Percentiles rank a stretch among this genome's conserved stretches.
phyloP scores from a whole-genome alignment of 1,140 invertebrate species.

The Coelopa frigida region DNA sequence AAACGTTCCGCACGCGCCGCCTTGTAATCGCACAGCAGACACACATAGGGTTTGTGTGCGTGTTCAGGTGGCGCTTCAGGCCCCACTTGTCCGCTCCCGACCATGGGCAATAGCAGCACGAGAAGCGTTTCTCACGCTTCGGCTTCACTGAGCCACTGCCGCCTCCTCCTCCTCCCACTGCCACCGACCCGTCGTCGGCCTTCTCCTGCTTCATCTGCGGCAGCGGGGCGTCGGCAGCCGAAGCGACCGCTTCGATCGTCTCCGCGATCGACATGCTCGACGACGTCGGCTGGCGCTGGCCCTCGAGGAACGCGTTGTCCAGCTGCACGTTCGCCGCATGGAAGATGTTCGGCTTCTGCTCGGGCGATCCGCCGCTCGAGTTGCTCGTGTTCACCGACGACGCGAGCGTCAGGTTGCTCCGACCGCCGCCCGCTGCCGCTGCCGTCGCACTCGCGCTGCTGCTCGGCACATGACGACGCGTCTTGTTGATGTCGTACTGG shows the following conservation, averaged over 20 bases:
- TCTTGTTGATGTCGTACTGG: slow-evolving; percentile 76
- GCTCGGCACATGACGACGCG: slow-evolving; percentile 43
- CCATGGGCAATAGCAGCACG: slow-evolving; percentile 83
- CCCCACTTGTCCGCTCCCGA: slow-evolving; percentile 91
- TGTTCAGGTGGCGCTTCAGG: slow-evolving; percentile 82
- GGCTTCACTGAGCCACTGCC: slow-evolving; percentile 31
- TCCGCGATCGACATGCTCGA: slow-evolving; percentile 41
- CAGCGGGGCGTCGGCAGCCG: slow-evolving; percentile 34
- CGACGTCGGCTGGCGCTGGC: slow-evolving; percentile 39
- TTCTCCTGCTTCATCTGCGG: slow-evolving; percentile 43
- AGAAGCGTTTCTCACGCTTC: slow-evolving; percentile 59
- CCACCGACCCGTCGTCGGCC: slow-evolving; percentile 30
- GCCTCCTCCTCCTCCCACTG: slow-evolving; percentile 14
- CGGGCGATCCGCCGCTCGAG: no score
- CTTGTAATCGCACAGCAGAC: slow-evolving; percentile 84
- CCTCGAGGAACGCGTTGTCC: slow-evolving; percentile 40
- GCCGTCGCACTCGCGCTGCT: slow-evolving; percentile 11
- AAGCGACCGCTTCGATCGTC: slow-evolving; percentile 41
- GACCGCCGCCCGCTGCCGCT: slow-evolving; percentile 24
- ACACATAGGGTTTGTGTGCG: slow-evolving; percentile 83
- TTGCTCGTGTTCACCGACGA: slow-evolving; percentile 17
- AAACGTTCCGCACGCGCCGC: slow-evolving; percentile 78
- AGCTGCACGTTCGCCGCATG: slow-evolving; percentile 31
- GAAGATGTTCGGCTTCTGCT: slow-evolving; percentile 17
- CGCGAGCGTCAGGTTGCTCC: slow-evolving; percentile 36